Base-by-base conservation (phyloP, 2,888 invertebrate species). In the Ectemnius lituratus region DNA sequence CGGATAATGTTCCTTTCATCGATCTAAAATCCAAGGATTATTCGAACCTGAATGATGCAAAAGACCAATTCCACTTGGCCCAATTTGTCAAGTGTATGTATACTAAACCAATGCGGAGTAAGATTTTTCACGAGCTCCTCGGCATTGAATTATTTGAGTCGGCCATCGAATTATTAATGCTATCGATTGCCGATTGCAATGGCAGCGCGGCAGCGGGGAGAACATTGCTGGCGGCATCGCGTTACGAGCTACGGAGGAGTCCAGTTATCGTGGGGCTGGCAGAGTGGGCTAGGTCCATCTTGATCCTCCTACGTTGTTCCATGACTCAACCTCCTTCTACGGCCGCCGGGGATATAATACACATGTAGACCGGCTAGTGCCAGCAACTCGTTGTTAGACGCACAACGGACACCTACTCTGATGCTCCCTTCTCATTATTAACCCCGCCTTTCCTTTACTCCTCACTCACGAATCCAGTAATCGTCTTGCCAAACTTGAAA, bases 311-410 rank as follows among this genome's bases (percentile, higher is more conserved):
- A 86, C 86, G 84, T 79, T 72, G 73, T 74, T 65, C 76, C 70
- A 75, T 82, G 82, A 82, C 76, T 82, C 82, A 82, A 80, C 82
- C 82, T 76, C 82, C 82, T 82, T 80, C 60, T 80, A 82, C 80
- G 80, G 81, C 52, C 52, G 70, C 57, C 68, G 67, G 72, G 57
- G 75, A 67, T 37, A 37, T 11, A 23, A 37, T 11, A 37, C 37
- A 37, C 1, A 37, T 70, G 72, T 66, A 47, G 69, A 70, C 57
- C 62, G 56, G 66, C 23, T 80, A 75, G 82, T 78, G 80, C 76
- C 71, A 78, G 74, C 75, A 80, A 16, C 52, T 58, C 66, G 72
- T 56, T 67, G 70, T 75, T 73, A 6, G 14, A 14, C 52, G 16
- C 5, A 37, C 37, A 11, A 37, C 5, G 8, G 37, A 59, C 59